phyloP scores from a whole-genome alignment of 2,797 vertebrate genomes.

The Loriculus beryllinus region DNA sequence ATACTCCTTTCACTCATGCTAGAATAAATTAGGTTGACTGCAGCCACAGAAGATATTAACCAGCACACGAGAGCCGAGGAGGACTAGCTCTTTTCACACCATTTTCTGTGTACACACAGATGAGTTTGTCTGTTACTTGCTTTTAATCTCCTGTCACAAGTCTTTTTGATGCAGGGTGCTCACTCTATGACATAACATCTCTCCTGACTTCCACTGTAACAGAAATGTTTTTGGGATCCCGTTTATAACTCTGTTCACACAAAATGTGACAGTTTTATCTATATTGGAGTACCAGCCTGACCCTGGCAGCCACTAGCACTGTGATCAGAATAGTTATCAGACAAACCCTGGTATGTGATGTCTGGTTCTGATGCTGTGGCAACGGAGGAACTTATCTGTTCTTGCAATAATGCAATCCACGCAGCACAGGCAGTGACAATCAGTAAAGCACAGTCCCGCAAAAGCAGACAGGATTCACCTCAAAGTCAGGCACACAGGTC shows the following conservation, averaged over 20 bases:
- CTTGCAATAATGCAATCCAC: not conserved
- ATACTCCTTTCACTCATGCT: not conserved
- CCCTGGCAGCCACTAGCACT: constrained; percentile 31
- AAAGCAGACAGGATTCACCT: not conserved
- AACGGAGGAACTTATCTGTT: not conserved
- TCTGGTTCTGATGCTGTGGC: not conserved
- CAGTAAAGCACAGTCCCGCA: not conserved
- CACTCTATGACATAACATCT: not conserved
- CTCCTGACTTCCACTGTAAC: not conserved
- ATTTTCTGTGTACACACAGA: not conserved
- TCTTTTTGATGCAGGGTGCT: not conserved
- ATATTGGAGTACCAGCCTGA: constrained; percentile 2
- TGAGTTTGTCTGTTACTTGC: not conserved
- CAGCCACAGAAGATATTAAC: not conserved
- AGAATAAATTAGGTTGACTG: not conserved
- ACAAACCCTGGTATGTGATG: not conserved
- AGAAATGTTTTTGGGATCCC: not conserved
- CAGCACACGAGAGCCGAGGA: not conserved
- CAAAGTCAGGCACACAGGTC: not conserved
- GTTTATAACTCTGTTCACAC: constrained; percentile 21
- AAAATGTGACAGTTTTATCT: constrained; percentile 53
- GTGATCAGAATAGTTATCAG: constrained; percentile 62
- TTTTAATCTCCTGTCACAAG: not conserved
- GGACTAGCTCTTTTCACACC: not conserved
- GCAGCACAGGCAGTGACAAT: fast-evolving